These are phyloP conservation scores for Melanotaenia pygmaea DNA, from an alignment of 2,797 vertebrate species.

Conservation along the genomic window DNA sequence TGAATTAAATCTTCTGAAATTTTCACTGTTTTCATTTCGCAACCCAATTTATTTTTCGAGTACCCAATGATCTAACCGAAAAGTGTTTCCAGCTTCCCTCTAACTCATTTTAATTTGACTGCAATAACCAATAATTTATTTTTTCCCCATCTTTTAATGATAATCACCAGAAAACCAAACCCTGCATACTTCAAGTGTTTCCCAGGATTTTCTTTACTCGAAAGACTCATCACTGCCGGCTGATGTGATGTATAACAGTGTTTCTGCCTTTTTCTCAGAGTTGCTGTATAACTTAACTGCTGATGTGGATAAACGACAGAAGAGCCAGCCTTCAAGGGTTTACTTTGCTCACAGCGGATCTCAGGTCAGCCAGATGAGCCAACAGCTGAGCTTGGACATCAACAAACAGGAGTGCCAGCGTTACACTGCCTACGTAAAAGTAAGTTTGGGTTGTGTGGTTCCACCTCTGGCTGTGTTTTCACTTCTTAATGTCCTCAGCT, in stretches of 20 bases:
- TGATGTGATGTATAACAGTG: conserved; percentile 13
- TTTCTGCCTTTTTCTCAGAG: conserved; percentile 74
- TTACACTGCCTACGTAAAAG: conserved; percentile 92
- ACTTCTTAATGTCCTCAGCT: conserved; percentile 53
- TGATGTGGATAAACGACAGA: conserved; percentile 91
- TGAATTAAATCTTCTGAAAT: conserved; percentile 16
- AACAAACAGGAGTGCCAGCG: conserved; percentile 86
- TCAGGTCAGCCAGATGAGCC: conserved; percentile 85
- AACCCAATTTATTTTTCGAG: conserved; percentile 12
- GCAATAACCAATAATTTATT: conserved; percentile 34
- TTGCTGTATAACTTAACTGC: conserved; percentile 93
- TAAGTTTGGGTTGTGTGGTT: conserved; percentile 68
- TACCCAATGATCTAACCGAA: conserved; percentile 47
- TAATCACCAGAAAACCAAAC: conserved; percentile 49
- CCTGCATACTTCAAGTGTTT: conserved; percentile 41
- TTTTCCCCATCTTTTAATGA: conserved; percentile 35
- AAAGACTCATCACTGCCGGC: conserved; percentile 10
- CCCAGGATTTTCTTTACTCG: conserved; percentile 20
- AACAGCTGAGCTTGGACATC: conserved; percentile 85
- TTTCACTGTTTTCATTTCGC: conserved; percentile 16
- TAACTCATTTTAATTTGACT: conserved; percentile 39
- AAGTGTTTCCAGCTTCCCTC: conserved; percentile 34
- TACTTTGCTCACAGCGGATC: conserved; percentile 90
- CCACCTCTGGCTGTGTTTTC: conserved; percentile 23
- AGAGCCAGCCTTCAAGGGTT: conserved; percentile 87